Base-by-base conservation (phyloP, 2,888 invertebrate species). In the Leucophenga maculata region DNA sequence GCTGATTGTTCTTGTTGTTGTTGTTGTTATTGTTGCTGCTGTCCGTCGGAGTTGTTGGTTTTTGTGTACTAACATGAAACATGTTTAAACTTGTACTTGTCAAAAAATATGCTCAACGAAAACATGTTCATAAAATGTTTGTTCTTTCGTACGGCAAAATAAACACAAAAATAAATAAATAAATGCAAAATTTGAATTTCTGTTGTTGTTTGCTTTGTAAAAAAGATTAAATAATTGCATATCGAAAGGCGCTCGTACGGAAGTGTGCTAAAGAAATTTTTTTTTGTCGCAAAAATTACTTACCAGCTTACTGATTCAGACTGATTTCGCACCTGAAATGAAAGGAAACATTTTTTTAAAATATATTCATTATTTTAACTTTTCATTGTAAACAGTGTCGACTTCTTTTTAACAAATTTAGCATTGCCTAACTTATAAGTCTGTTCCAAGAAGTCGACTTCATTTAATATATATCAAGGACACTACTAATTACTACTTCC, bases 11-110 rank as follows among this genome's bases (percentile, higher is more conserved):
- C 11, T 13, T 39, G 44, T 62, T 62, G 62, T 22, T 46, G 46
- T 62, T 64, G 20, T 64, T 64, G 20, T 64, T 22, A 13, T 64
- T 48, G 50, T 50, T 50, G 50, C 50, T 50, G 50, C n/a, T 46
- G 46, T 46, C n/a, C 6, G n/a, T 48, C 16, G 13, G 50, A 50
- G 50, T 16, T 50, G n/a, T 50, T 50, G 50, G 50, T 46, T 11
- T 50, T 16, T n/a, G 16, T 50, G 50, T 50, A 39, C 39, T 11
- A 39, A 39, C 39, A 39, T 39, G 11, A 39, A 39, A 39, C 39
- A 39, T 18, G 50, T 50, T 50, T 50, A 16, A 50, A 50, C 50
- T 50, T 50, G 55, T 32, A 32, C 59, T 59, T 59, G 16, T 59
- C 31, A 22, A 59, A 59, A 59, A 59, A 59, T 59, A n/a, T 20